Conservation (phyloP, 1,140 invertebrate species). For the Proales similis region DNA sequence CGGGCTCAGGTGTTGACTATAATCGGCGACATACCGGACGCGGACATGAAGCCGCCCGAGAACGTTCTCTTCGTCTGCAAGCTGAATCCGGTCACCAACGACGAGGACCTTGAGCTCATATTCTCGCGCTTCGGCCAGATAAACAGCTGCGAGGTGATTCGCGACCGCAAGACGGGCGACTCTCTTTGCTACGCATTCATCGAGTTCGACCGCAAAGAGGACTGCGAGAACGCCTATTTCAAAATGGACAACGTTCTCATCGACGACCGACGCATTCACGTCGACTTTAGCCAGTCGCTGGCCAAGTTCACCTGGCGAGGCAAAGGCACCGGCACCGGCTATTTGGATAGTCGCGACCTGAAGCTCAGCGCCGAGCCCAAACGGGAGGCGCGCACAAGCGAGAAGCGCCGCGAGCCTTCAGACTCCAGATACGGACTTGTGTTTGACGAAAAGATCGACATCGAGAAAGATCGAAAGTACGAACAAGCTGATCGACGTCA, state of each 20-base stretch:
- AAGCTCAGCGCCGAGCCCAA: no score
- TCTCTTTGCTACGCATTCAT: slow-evolving; percentile 98
- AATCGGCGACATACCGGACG: slow-evolving; percentile 55
- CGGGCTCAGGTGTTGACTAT: slow-evolving; percentile 95
- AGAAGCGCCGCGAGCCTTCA: no score
- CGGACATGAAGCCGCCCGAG: slow-evolving; percentile 92
- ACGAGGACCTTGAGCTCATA: slow-evolving; percentile 94
- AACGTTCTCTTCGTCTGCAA: slow-evolving; percentile 99
- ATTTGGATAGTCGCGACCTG: no score
- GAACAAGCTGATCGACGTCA: neutral
- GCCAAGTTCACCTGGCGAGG: slow-evolving; percentile 59
- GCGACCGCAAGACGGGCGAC: slow-evolving; percentile 82
- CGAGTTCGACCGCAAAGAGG: slow-evolving; percentile 79
- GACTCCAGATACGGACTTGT: no score
- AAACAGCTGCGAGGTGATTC: slow-evolving; percentile 84
- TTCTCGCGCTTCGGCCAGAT: slow-evolving; percentile 94
- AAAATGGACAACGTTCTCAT: slow-evolving; percentile 99
- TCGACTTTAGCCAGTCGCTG: slow-evolving; percentile 98
- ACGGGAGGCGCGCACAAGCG: no score
- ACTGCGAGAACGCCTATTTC: slow-evolving; percentile 96
- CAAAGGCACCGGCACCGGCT: slow-evolving; percentile 33
- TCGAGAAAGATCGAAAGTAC: neutral
- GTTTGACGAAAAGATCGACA: neutral
- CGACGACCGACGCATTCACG: slow-evolving; percentile 94
- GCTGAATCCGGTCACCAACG: slow-evolving; percentile 95